Evolutionary conservation across 2,797 vertebrate species (phyloP), one percentile per base, ranked within the genome.

Genomic region (Falco concolor): DNA sequence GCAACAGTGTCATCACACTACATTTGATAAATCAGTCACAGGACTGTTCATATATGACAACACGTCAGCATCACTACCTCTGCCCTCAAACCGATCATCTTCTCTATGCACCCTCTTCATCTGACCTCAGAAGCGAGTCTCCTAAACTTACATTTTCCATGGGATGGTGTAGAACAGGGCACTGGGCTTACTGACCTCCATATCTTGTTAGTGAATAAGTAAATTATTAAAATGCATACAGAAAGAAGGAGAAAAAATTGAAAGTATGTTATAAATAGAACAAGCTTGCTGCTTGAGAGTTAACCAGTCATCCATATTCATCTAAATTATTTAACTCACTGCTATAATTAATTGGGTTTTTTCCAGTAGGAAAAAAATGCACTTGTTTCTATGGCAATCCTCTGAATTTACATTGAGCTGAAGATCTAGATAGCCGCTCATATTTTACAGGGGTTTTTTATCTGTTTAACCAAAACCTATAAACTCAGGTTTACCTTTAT

Each of bases 301-400:
- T 83, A 87, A 80, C 72, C 57, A 94, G 64, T 65, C 81, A 92
- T 56, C 75, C 61, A 68, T 50, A 84, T 20, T 80, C 53, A 72
- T 83, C 68, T 96, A 72, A 93, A 93, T 95, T 95, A 95, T 96
- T 96, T 80, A 96, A 45, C 27, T 56, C 34, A 8, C 69, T 69
- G 60, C 30, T 88, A 38, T 79, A 84, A 87, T 93, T 84, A 82
- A 88, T 70, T 68, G 22, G 32, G 75, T 89, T 89, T 61, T 61
- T 87, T 91, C 36, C 27, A 86, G 40, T 74, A 59, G 56, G 45
- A 59, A 89, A 79, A 76, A 86, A 78, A 52, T 14, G 4, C 30
- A 70, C 53, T 89, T 49, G 38, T 83, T 92, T 96, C 92, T 81
- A 84, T 78, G 61, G 40, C 56, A 87, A 87, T 87, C 20, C 49